phyloP scores from a whole-genome alignment of 1,140 invertebrate species.

The Cydia fagiglandana region DNA sequence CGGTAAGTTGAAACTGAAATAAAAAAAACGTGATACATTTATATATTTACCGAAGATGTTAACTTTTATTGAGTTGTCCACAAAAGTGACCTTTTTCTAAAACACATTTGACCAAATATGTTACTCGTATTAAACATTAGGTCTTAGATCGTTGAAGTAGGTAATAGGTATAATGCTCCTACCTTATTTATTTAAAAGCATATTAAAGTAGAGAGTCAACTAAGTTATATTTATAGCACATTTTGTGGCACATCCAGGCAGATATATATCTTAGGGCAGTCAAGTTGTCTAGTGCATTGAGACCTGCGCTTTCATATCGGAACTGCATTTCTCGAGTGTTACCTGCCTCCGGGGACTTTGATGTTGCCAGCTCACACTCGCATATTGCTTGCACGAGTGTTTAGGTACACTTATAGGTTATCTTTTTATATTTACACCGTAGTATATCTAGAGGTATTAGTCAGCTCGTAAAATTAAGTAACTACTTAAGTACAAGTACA shows the following conservation, averaged over 20 bases:
- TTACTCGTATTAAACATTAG: too few species aligned
- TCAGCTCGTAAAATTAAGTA: background rate
- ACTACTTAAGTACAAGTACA: too few species aligned
- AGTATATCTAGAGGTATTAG: background rate
- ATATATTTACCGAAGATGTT: too few species aligned
- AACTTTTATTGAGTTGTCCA: too few species aligned
- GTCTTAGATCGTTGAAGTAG: too few species aligned
- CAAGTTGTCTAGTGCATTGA: slow-evolving; percentile 18
- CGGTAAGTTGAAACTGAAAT: too few species aligned
- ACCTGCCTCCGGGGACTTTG: slow-evolving; percentile 15
- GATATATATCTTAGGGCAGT: background rate
- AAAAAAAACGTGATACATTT: too few species aligned
- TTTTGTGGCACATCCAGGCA: background rate
- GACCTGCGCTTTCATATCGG: slow-evolving; percentile 15
- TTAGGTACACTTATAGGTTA: background rate
- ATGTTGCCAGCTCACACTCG: slow-evolving; percentile 17
- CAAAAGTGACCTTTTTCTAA: too few species aligned
- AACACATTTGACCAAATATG: too few species aligned
- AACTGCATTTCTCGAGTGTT: slow-evolving; percentile 20
- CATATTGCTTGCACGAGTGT: slow-evolving; percentile 13
- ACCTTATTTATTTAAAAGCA: background rate
- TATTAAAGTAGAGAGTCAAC: background rate
- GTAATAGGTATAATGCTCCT: too few species aligned
- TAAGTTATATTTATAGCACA: background rate
- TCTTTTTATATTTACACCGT: background rate